phyloP scores from a whole-genome alignment of 2,797 vertebrate species.

The Enteromius mattozi region DNA sequence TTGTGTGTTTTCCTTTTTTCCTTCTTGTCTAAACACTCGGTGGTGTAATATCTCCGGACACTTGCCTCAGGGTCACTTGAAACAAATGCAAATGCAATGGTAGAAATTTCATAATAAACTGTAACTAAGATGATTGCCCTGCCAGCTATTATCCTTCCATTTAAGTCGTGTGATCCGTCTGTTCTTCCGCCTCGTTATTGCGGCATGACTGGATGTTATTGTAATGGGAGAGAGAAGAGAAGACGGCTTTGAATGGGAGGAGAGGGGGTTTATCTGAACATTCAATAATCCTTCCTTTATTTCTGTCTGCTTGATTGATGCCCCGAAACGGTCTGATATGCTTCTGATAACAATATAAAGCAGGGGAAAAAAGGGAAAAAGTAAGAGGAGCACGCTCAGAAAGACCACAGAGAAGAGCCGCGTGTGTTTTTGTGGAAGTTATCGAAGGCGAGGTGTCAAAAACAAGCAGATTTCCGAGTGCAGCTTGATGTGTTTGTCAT shows the following conservation, averaged over 20 bases:
- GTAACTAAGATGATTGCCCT: slow-evolving; percentile 79
- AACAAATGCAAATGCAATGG: slow-evolving; percentile 82
- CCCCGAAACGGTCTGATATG: slow-evolving; percentile 30
- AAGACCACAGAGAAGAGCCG: slow-evolving; percentile 14
- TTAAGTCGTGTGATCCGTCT: slow-evolving; percentile 64
- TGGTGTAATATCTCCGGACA: slow-evolving; percentile 63
- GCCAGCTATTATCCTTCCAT: slow-evolving; percentile 71
- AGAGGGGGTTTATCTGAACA: slow-evolving; percentile 37
- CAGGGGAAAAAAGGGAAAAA: neutral
- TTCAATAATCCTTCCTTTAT: slow-evolving; percentile 22
- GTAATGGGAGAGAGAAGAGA: slow-evolving; percentile 49
- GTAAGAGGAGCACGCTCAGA: neutral
- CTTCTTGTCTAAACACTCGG: slow-evolving; percentile 53
- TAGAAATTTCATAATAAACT: slow-evolving; percentile 78
- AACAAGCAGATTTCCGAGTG: slow-evolving; percentile 27
- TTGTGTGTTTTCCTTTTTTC: slow-evolving; percentile 18
- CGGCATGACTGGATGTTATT: slow-evolving; percentile 54
- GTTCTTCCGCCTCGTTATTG: slow-evolving; percentile 48
- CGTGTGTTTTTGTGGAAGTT: slow-evolving; percentile 9
- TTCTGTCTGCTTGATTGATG: slow-evolving; percentile 39
- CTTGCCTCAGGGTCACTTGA: slow-evolving; percentile 76
- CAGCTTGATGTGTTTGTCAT: slow-evolving; percentile 60
- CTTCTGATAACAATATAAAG: slow-evolving; percentile 39
- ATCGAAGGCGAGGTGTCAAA: neutral
- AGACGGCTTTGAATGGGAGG: slow-evolving; percentile 18